phyloP scores from a whole-genome alignment of 2,113 vertebrate genomes.

The Mesoclemmys tuberculata region DNA sequence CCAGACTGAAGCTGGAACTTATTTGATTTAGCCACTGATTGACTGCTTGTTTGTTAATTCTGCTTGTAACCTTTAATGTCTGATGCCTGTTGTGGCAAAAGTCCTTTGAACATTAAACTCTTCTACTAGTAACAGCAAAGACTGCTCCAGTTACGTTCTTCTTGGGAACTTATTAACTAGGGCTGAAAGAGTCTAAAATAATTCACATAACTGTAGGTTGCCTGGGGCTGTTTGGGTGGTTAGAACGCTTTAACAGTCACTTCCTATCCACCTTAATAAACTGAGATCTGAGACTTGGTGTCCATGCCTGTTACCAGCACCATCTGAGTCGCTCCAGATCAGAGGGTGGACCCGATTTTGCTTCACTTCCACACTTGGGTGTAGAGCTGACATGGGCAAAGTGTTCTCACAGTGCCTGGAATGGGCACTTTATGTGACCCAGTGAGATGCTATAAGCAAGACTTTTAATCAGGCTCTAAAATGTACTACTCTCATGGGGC shows the following conservation, averaged over 20 bases:
- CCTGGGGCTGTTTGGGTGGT: neutral
- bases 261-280: neutral
- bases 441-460: neutral
- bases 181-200: neutral
- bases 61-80: neutral
- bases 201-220: neutral
- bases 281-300: neutral
- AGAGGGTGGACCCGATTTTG: fast-evolving
- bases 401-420: fast-evolving
- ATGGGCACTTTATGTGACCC: neutral
- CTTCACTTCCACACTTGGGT: neutral
- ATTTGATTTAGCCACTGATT: neutral
- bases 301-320: neutral
- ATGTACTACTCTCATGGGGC: neutral
- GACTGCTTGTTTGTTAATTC: constrained; percentile 26
- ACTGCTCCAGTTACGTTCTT: neutral
- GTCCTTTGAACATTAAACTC: constrained; percentile 23
- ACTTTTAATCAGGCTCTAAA: neutral
- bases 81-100: neutral
- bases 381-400: fast-evolving
- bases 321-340: neutral
- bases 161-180: constrained; percentile 13
- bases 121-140: constrained; percentile 27
- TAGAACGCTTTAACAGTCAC: neutral
- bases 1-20: neutral